Evolutionary conservation across 2,113 vertebrate species (phyloP), one percentile per base, ranked within the genome.

Genomic region (Colistium nudipinnis): DNA sequence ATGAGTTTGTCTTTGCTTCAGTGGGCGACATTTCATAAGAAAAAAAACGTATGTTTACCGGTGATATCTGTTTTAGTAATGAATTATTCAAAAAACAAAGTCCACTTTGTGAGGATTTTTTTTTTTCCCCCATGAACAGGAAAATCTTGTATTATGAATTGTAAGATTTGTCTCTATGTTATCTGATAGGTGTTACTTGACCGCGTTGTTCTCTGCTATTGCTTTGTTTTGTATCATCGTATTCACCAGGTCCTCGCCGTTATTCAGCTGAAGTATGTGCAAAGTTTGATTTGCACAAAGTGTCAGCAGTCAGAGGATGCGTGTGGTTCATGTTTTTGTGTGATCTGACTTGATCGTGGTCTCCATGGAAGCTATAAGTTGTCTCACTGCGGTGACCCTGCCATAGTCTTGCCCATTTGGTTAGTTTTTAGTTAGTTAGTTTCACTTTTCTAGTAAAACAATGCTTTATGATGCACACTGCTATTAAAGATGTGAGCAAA

Each of bases 271-370:
- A 81, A 75, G 59, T 63, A 47, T 66, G 71, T 80, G 84, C 81
- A 83, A 74, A 81, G 59, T 62, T 75, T 45, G 62, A 84, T 85
- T 90, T 91, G 88, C 88, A 89, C 85, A 85, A 77, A 69, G 79
- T 68, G 73, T 78, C 75, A 61, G 61, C 74, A 65, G 70, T 60
- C 59, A 24, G 62, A 74, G 64, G 74, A 76, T 75, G 25, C 47
- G 41, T 51, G 56, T 80, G 5, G 81, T 51, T 78, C 68, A 11
- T 64, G 63, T 85, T 76, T 69, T 41, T 17, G 24, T 77, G 69
- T 76, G 70, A 71, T 56, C 52, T 56, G 65, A 65, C 57, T 76
- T 62, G 57, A 76, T 48, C n/a, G n/a, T n/a, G n/a, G 60, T 74
- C 74, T 84, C 39, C 25, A 24, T 67, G 61, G 59, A 76, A 55